Evolutionary conservation across 2,888 invertebrate genomes (phyloP), one percentile per base, ranked within the genome.

Genomic region (Pachymerium ferrugineum): DNA sequence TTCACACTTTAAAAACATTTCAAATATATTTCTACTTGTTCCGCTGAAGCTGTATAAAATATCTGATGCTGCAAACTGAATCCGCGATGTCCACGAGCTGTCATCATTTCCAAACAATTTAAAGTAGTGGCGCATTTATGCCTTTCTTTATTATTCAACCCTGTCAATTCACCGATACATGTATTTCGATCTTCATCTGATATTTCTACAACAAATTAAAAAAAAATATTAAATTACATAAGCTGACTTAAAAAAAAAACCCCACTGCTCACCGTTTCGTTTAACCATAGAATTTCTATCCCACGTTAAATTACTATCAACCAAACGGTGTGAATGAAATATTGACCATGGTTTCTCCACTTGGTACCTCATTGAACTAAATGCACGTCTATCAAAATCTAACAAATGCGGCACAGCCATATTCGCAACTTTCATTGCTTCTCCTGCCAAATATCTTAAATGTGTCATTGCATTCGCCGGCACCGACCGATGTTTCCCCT

Each of bases 341-440:
- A 74, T 47, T 19, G 74, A 47, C 76, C 76, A 76, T 19, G 76
- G 74, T 14, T 62, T 73, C 14, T 47, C 62, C 31, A 74, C 62
- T 30, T 76, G 47, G 19, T 76, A 62, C 19, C 67, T 28, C 47
- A 75, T 30, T 31, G 67, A 16, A 38, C 33, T 33, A n/a, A 76
- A 76, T 28, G 71, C 68, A 25, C 72, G 30, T 42, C 29, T 35
- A 62, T 76, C 75, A 19, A 68, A 68, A 28, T 76, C 76, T 12
- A 62, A 47, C n/a, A 75, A 33, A 70, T 76, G 72, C 4, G 76
- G 76, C 22, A 76, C 33, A 30, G 75, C 76, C 76, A 76, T 76
- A 29, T 76, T 76, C 22, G 74, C 76, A 4, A 70, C 16, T 67
- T 74, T 75, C 4, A 22, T 47, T 19, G 76, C 76, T 68, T 76